A percentile compares a stretch with the other conserved stretches of the same genome.
phyloP scores from a whole-genome alignment of 1,140 invertebrate genomes.

The Latrodectus geometricus region DNA sequence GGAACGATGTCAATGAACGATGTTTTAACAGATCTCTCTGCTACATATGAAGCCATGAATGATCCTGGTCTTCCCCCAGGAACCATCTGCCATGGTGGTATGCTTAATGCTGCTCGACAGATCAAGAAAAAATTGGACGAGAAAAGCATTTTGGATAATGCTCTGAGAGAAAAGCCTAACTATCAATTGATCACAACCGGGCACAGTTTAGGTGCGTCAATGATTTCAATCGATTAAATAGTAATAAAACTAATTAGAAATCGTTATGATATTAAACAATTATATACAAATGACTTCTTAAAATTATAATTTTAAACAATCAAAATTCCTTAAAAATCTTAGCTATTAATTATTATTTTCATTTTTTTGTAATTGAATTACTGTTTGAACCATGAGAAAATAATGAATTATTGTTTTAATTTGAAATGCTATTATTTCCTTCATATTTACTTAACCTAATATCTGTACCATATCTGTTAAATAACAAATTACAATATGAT shows the following conservation, averaged over 20 bases:
- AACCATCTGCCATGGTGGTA: constrained; percentile 87
- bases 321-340: too few species aligned
- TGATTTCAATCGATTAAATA: background rate
- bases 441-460: too few species aligned
- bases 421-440: too few species aligned
- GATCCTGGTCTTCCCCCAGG: constrained; percentile 1
- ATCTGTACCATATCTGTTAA: too few species aligned
- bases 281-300: background rate
- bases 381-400: too few species aligned
- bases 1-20: constrained; percentile 86
- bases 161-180: constrained; percentile 76
- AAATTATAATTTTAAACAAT: background rate
- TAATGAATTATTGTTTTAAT: too few species aligned
- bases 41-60: constrained; percentile 9
- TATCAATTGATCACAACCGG: constrained; percentile 86
- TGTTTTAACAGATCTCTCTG: constrained; percentile 47
- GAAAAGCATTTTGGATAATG: constrained; percentile 80
- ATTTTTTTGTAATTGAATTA: too few species aligned
- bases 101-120: constrained; percentile 89
- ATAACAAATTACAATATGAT: too few species aligned
- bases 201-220: constrained; percentile 76
- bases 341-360: too few species aligned
- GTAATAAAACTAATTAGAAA: too few species aligned
- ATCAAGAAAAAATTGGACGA: constrained; percentile 83
- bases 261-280: too few species aligned